Evolutionary conservation across 2,113 vertebrate genomes (phyloP), one percentile per base, ranked within the genome.

Genomic region (Tautogolabrus adspersus): DNA sequence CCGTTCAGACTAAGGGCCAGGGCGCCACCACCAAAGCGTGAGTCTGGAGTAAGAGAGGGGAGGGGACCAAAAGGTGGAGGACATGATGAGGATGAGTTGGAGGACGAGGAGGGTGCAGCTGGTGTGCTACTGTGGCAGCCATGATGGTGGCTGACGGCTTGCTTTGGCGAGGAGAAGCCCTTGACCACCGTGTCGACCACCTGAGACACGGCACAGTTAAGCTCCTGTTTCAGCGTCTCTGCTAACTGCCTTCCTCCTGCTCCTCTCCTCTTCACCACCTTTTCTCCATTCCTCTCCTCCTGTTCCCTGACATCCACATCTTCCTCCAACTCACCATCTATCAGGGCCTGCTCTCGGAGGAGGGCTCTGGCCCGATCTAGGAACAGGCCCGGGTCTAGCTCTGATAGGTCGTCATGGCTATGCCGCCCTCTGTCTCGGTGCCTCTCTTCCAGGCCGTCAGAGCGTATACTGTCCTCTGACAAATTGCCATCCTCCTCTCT

Each of bases 101-200:
- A 92, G 75, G 92, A 92, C n/a, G 90, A 90, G 49, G 91, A 90
- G 19, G 92, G 96, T 93, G 89, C 96, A 81, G 73, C 91, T 78
- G 95, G 13, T 88, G 96, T 89, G 82, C 82, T 85, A 75, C 84
- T 85, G 83, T 85, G 89, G 81, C 84, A 97, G 95, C 93, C 79
- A 6, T 89, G 98, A 81, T 96, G 95, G 57, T 91, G 84, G 93
- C 94, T 93, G 95, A 94, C 90, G 90, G 93, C 90, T 95, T 96
- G 92, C 94, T 97, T 90, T 93, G 95, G 92, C 83, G 96, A 97
- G 66, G 97, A 96, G 85, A 99, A 99, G 77, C 99, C 97, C 85
- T 99, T 99, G 75, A 99, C 97, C 77, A 99, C 98, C 0, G 97
- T 98, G 95, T 99, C 98, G 56, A 99, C 98, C 0, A 99, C 98